Conservation (phyloP, 1,140 invertebrate species). For the Rhizoglyphus robini region DNA sequence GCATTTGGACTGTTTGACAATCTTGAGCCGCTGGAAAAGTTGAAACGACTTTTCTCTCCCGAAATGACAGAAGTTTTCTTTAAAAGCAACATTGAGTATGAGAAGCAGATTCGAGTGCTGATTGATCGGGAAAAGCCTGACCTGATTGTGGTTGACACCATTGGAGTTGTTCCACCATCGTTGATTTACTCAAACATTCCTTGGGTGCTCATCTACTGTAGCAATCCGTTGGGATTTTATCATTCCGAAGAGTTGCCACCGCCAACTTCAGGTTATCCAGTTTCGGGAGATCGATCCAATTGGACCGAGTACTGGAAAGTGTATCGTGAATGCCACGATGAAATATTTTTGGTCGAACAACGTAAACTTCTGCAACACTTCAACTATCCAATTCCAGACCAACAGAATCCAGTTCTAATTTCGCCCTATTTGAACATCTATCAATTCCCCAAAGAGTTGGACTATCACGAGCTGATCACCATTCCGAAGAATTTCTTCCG, state of each 20-base stretch:
- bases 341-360: neutral
- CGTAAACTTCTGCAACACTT: neutral
- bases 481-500: neutral
- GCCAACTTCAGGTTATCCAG: neutral
- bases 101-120: neutral
- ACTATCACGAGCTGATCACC: slow-evolving; percentile 11
- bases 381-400: neutral
- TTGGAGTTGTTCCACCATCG: neutral
- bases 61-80: neutral
- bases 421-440: too few species aligned
- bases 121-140: neutral
- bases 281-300: neutral
- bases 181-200: neutral
- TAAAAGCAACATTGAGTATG: neutral
- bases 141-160: neutral
- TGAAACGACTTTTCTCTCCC: too few species aligned
- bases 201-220: neutral
- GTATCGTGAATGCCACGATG: neutral
- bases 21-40: too few species aligned
- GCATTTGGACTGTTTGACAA: neutral
- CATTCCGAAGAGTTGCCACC: neutral
- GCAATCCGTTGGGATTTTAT: neutral
- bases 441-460: slow-evolving; percentile 15
- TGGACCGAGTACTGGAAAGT: neutral
- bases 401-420: neutral